Percentiles rank a stretch among this genome's conserved stretches.
Evolutionary conservation across 2,888 invertebrate species (phyloP).

Genomic region (Mimas tiliae): DNA sequence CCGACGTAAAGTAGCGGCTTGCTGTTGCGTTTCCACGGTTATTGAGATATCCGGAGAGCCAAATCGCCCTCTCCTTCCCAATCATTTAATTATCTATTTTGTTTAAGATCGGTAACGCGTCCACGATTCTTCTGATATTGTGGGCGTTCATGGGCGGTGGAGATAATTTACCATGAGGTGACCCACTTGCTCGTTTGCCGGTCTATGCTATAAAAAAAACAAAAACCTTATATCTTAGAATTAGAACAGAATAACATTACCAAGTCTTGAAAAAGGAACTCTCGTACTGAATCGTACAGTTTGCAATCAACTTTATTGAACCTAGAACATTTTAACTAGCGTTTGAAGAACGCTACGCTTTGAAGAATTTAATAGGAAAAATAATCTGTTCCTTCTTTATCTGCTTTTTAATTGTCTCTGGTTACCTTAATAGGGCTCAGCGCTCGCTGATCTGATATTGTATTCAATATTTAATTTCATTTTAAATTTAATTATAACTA

Average conservation of each 20-base stretch:
- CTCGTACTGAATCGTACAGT: neutral
- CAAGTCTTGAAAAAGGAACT: neutral
- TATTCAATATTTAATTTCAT: neutral
- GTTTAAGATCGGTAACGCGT: too few relatives aligned
- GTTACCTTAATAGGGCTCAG: neutral
- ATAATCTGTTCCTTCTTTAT: neutral
- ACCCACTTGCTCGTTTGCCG: too few relatives aligned
- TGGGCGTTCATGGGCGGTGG: too few relatives aligned
- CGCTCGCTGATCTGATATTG: neutral
- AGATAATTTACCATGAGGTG: too few relatives aligned
- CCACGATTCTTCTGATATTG: too few relatives aligned
- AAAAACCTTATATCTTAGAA: neutral
- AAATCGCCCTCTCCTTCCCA: too few relatives aligned
- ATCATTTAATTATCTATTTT: too few relatives aligned
- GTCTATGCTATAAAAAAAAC: too few relatives aligned
- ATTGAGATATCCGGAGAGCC: too few relatives aligned
- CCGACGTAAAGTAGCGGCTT: too few relatives aligned
- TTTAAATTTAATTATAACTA: neutral
- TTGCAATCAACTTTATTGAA: slow-evolving; percentile 14
- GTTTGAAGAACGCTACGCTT: neutral
- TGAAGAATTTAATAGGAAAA: slow-evolving; percentile 14
- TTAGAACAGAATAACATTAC: neutral
- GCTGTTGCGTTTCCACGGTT: too few relatives aligned
- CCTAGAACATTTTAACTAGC: neutral
- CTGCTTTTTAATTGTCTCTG: neutral